These are phyloP conservation scores for Lampris megalopsis DNA, from an alignment of 2,113 vertebrate species.

Conservation along the genomic window DNA sequence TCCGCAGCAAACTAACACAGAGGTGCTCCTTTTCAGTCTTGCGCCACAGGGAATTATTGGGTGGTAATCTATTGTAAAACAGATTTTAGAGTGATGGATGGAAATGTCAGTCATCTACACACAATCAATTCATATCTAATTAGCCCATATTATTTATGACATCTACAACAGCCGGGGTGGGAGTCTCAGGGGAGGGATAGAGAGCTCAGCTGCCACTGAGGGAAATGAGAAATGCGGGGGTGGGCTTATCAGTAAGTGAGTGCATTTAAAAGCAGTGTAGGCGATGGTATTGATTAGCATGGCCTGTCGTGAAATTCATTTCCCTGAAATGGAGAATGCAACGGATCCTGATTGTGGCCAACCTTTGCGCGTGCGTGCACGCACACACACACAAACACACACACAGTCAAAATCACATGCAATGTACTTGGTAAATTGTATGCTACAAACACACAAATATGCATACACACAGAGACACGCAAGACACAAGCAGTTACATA, in stretches of 20 bases:
- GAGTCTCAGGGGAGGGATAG: slow-evolving; percentile 79
- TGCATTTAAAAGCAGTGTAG: slow-evolving; percentile 86
- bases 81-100: slow-evolving; percentile 90
- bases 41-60: slow-evolving; percentile 84
- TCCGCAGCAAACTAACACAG: slow-evolving; percentile 74
- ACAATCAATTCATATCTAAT: slow-evolving; percentile 92
- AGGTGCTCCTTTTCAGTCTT: slow-evolving; percentile 84
- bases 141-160: slow-evolving; percentile 91
- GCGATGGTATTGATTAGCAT: slow-evolving; percentile 83
- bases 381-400: not conserved
- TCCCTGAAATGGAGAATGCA: not conserved
- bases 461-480: not conserved
- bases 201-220: slow-evolving; percentile 85
- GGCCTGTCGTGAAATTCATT: slow-evolving; percentile 23
- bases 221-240: slow-evolving; percentile 91
- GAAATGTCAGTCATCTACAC: slow-evolving; percentile 85
- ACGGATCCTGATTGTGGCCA: not conserved
- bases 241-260: slow-evolving; percentile 90
- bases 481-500: not conserved
- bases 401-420: not conserved
- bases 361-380: not conserved
- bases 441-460: not conserved
- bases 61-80: slow-evolving; percentile 88
- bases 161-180: slow-evolving; percentile 82
- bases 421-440: too few relatives aligned